phyloP scores from a whole-genome alignment of 2,888 invertebrate species.

The Synergus laeviventris region DNA sequence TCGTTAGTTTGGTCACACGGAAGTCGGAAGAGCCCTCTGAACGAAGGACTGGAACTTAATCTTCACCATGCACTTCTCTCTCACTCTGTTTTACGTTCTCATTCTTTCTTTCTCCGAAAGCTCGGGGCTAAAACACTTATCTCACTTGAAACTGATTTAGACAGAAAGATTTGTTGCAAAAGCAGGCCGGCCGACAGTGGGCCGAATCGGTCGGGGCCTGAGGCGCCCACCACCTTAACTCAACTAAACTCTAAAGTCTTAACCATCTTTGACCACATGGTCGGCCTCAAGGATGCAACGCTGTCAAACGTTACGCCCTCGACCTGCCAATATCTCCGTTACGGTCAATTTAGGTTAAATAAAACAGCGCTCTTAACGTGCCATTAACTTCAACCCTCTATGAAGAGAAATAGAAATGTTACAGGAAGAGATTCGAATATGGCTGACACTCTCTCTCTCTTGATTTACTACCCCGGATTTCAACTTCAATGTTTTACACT shows the following conservation, averaged over 20 bases:
- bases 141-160: slow-evolving; percentile 73
- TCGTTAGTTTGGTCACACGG: slow-evolving; percentile 16
- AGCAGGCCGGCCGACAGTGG: slow-evolving; percentile 55
- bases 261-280: slow-evolving; percentile 53
- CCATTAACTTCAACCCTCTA: slow-evolving; percentile 38
- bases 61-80: slow-evolving; percentile 23
- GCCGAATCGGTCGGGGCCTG: slow-evolving; percentile 50
- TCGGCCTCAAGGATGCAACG: slow-evolving; percentile 37
- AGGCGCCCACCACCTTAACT: slow-evolving; percentile 56
- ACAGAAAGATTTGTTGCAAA: slow-evolving; percentile 74
- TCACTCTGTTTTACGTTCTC: slow-evolving; percentile 1
- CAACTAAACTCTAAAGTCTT: slow-evolving; percentile 54
- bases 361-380: slow-evolving; percentile 46
- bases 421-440: slow-evolving; percentile 26
- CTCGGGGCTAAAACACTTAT: slow-evolving; percentile 65
- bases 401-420: slow-evolving; percentile 39
- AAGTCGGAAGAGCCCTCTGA: slow-evolving; percentile 36
- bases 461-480: slow-evolving; percentile 20
- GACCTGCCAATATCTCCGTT: slow-evolving; percentile 60
- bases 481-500: neutral
- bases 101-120: slow-evolving; percentile 34
- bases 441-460: too few species aligned
- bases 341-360: slow-evolving; percentile 57
- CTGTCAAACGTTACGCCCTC: slow-evolving; percentile 60
- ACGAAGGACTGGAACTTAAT: slow-evolving; percentile 33